Conservation (phyloP, 2,113 vertebrate genomes). For the Oceanites oceanicus region DNA sequence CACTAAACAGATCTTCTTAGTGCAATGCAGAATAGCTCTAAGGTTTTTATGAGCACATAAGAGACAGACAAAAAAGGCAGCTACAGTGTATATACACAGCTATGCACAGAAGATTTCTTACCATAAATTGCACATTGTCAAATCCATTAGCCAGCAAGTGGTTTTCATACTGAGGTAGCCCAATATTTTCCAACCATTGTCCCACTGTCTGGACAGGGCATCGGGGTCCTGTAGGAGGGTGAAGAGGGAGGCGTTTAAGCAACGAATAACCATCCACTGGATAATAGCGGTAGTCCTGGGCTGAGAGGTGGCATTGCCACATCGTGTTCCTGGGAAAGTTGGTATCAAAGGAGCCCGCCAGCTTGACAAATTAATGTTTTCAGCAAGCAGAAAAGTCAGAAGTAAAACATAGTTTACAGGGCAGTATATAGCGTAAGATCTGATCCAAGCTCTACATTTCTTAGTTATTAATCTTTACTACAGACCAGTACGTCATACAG, state of each 20-base stretch:
- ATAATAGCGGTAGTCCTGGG: slow-evolving; percentile 98
- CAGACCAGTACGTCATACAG: slow-evolving; percentile 76
- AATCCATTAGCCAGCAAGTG: slow-evolving; percentile 99
- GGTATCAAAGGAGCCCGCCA: slow-evolving; percentile 98
- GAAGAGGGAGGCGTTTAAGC: slow-evolving; percentile 97
- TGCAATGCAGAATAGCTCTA: slow-evolving; percentile 69
- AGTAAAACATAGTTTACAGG: slow-evolving; percentile 80
- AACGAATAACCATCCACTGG: slow-evolving; percentile 97
- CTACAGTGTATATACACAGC: slow-evolving; percentile 59
- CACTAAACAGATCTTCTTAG: slow-evolving; percentile 25
- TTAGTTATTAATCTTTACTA: slow-evolving; percentile 82
- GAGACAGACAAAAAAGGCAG: slow-evolving; percentile 75
- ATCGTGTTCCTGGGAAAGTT: slow-evolving; percentile 96
- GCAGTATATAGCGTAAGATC: slow-evolving; percentile 70
- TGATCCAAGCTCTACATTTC: slow-evolving; percentile 81
- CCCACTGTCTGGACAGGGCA: slow-evolving; percentile 96
- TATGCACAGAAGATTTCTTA: slow-evolving; percentile 79
- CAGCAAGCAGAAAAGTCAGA: slow-evolving; percentile 77
- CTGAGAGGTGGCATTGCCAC: slow-evolving; percentile 99
- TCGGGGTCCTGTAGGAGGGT: slow-evolving; percentile 97
- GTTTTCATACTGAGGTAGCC: slow-evolving; percentile 98
- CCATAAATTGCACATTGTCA: slow-evolving; percentile 98
- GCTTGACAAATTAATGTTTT: slow-evolving; percentile 83
- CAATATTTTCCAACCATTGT: slow-evolving; percentile 98
- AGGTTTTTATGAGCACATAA: slow-evolving; percentile 60